Percentiles rank a stretch among this genome's conserved stretches.
These are phyloP conservation scores for Athripsodes cinereus DNA, from an alignment of 2,888 invertebrate genomes.

Conservation along the genomic window DNA sequence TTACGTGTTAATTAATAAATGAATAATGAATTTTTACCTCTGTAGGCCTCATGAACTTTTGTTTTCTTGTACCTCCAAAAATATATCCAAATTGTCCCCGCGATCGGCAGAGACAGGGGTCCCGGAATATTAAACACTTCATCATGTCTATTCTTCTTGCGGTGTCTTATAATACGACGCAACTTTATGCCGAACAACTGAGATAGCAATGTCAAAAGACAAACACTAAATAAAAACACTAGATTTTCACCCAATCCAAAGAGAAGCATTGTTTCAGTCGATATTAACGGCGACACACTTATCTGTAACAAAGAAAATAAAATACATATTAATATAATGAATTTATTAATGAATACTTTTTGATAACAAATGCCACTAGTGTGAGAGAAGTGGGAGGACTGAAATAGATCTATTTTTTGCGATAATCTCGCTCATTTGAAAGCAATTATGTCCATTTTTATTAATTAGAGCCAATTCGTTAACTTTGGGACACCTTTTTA, in stretches of 20 bases:
- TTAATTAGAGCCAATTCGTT: too few species aligned
- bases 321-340: too few species aligned
- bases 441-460: too few species aligned
- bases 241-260: slow-evolving; percentile 13
- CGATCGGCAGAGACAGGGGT: slow-evolving; percentile 61
- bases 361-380: too few species aligned
- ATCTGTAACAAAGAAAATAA: too few species aligned
- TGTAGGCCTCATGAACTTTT: slow-evolving; percentile 73
- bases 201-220: slow-evolving; percentile 11
- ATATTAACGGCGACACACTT: too few species aligned
- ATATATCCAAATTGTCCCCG: slow-evolving; percentile 79
- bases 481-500: too few species aligned
- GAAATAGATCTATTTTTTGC: too few species aligned
- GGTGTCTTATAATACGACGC: not conserved
- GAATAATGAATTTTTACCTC: slow-evolving; percentile 44
- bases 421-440: too few species aligned
- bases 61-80: slow-evolving; percentile 63
- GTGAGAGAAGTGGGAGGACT: too few species aligned
- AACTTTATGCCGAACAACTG: slow-evolving; percentile 14
- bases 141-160: slow-evolving; percentile 29
- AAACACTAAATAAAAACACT: slow-evolving; percentile 31
- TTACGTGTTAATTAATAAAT: too few species aligned
- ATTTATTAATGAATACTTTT: too few species aligned
- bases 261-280: slow-evolving; percentile 6
- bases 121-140: slow-evolving; percentile 56